Conservation (phyloP, 2,113 vertebrate species). For the Gila orcuttii region DNA sequence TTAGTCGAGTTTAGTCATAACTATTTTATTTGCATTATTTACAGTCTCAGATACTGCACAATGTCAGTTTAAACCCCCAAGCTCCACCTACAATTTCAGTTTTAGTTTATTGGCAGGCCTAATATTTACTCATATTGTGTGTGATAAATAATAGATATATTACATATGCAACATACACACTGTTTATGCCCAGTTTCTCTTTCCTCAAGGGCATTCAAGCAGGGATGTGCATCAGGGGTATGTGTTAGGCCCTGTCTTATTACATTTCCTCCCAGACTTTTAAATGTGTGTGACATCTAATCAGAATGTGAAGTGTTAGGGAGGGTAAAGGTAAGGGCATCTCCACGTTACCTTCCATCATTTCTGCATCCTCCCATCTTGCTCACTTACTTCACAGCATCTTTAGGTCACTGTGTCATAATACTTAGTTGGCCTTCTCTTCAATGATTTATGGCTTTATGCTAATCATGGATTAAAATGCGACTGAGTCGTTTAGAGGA, state of each 20-base stretch:
- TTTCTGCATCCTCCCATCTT: constrained; percentile 25
- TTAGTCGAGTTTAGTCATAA: neutral
- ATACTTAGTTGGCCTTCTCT: constrained; percentile 33
- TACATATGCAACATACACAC: neutral
- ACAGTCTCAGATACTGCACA: no score
- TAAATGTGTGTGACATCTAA: constrained; percentile 35
- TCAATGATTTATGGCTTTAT: constrained; percentile 47
- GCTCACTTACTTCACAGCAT: constrained; percentile 6
- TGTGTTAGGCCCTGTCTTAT: neutral
- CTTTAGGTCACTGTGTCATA: constrained; percentile 40
- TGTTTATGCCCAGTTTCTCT: neutral
- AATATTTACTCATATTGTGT: neutral
- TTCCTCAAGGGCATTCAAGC: neutral
- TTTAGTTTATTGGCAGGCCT: neutral
- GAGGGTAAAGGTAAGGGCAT: constrained; percentile 26
- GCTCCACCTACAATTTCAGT: neutral
- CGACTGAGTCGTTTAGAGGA: constrained; percentile 16
- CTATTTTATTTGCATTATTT: no score
- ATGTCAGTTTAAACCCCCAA: no score
- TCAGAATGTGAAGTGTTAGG: constrained; percentile 19
- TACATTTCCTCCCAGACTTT: neutral
- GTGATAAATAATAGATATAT: neutral
- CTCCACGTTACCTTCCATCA: constrained; percentile 30
- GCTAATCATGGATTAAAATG: constrained; percentile 38
- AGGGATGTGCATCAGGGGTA: neutral